These are phyloP conservation scores for Kradibia gibbosae DNA, from an alignment of 1,140 invertebrate genomes.

Conservation along the genomic window DNA sequence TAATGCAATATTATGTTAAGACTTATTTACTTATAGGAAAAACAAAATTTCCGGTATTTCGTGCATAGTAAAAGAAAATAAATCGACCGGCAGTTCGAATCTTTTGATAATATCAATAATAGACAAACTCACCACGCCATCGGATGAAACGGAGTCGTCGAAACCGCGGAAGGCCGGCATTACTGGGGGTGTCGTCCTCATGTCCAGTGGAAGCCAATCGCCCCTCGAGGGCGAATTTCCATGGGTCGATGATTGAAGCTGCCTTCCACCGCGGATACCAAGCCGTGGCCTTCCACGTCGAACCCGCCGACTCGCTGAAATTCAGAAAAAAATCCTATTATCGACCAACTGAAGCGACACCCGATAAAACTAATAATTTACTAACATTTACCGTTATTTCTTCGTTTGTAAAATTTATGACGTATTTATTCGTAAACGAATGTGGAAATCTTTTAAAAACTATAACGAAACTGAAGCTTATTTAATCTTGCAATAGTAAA, in stretches of 20 bases:
- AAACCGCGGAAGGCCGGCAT: constrained; percentile 69
- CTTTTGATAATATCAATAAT: too few species aligned
- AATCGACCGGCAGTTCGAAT: too few species aligned
- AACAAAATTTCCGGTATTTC: too few species aligned
- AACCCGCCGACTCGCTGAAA: constrained; percentile 63
- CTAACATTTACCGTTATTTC: too few species aligned
- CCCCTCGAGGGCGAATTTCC: constrained; percentile 66
- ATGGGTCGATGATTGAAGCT: constrained; percentile 58
- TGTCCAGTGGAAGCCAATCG: constrained; percentile 69
- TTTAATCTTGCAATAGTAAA: too few species aligned
- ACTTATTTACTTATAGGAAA: too few species aligned
- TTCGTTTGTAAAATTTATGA: too few species aligned
- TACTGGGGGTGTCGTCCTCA: constrained; percentile 70
- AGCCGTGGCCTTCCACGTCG: constrained; percentile 70
- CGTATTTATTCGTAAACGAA: too few species aligned
- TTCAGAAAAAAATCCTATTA: constrained; percentile 25
- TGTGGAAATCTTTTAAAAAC: too few species aligned
- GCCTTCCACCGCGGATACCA: constrained; percentile 67
- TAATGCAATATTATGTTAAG: too few species aligned
- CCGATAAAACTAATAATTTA: background rate
- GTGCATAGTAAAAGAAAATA: too few species aligned
- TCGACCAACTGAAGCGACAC: background rate
- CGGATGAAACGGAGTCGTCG: constrained; percentile 64
- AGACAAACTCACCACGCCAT: constrained; percentile 70
- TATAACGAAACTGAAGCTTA: too few species aligned